phyloP scores from a whole-genome alignment of 2,888 invertebrate genomes.

The Ectemnius cavifrons region DNA sequence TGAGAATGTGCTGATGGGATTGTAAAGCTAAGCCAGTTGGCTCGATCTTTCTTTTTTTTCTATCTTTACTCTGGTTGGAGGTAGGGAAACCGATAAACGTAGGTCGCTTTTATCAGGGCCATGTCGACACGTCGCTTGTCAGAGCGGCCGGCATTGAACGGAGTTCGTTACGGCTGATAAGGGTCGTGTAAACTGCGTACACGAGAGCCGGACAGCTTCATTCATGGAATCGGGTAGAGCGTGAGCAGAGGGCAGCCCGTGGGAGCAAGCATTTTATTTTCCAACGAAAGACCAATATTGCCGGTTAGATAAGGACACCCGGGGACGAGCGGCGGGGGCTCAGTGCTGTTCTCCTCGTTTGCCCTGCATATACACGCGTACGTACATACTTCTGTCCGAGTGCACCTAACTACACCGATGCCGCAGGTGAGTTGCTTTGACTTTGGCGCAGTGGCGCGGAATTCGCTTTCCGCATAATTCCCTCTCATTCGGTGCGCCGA shows the following conservation, averaged over 20 bases:
- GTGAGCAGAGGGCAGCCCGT: conserved; percentile 24
- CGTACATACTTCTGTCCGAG: conserved; percentile 17
- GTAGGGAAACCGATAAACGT: conserved; percentile 44
- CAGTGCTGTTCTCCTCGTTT: neutral
- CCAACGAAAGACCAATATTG: conserved; percentile 58
- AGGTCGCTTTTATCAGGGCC: conserved; percentile 44
- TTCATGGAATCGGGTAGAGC: conserved; percentile 56
- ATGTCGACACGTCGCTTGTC: conserved; percentile 42
- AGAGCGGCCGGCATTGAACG: conserved; percentile 35
- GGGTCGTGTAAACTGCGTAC: conserved; percentile 48
- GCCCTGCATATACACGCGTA: neutral
- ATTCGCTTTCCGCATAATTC: neutral
- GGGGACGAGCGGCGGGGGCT: conserved; percentile 6
- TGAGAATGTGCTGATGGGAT: conserved; percentile 26
- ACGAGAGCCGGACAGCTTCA: conserved; percentile 49
- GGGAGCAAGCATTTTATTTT: conserved; percentile 50
- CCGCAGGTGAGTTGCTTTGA: conserved; percentile 8
- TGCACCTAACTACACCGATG: neutral
- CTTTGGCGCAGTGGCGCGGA: conserved; percentile 16
- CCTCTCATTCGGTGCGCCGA: neutral
- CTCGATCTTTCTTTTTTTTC: neutral
- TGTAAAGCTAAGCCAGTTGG: conserved; percentile 51
- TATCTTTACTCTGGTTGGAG: conserved; percentile 14
- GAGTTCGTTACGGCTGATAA: conserved; percentile 55
- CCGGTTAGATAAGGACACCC: conserved; percentile 43